These are phyloP conservation scores for Aotus griseimembra DNA, from an alignment of 2,797 vertebrate species.

Conservation along the genomic window DNA sequence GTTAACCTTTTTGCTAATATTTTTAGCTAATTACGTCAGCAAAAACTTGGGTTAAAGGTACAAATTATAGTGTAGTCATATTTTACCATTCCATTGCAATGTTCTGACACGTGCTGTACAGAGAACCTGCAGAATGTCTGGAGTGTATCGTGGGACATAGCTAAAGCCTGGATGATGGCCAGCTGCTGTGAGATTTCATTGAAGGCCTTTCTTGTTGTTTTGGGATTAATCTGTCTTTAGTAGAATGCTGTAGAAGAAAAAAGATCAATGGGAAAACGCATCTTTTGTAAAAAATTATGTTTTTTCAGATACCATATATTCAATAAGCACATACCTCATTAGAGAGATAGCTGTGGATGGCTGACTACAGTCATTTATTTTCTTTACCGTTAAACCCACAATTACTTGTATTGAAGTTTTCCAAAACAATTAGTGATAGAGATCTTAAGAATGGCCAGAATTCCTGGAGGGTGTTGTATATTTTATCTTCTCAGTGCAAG, in stretches of 20 bases:
- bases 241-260: constrained; percentile 50
- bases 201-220: constrained; percentile 71
- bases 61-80: constrained; percentile 47
- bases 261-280: constrained; percentile 34
- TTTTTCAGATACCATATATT: constrained; percentile 7
- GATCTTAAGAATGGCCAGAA: constrained; percentile 38
- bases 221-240: constrained; percentile 70
- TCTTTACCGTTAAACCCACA: constrained; percentile 20
- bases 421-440: constrained; percentile 29
- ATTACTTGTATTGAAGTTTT: constrained; percentile 37
- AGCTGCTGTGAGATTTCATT: constrained; percentile 65
- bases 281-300: not conserved
- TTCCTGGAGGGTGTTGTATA: not conserved
- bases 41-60: constrained; percentile 64
- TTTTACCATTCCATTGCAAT: constrained; percentile 42
- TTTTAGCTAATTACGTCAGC: constrained; percentile 35
- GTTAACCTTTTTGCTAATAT: not conserved
- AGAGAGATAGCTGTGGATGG: not conserved
- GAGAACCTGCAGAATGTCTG: constrained; percentile 46
- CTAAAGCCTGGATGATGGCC: constrained; percentile 66
- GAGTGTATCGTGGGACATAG: constrained; percentile 47
- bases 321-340: not conserved
- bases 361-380: not conserved
- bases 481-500: not conserved
- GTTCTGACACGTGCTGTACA: constrained; percentile 27